Percentiles rank a stretch among this genome's conserved stretches.
Evolutionary conservation across 2,113 vertebrate genomes (phyloP).

Genomic region (Mormyrus lacerda): DNA sequence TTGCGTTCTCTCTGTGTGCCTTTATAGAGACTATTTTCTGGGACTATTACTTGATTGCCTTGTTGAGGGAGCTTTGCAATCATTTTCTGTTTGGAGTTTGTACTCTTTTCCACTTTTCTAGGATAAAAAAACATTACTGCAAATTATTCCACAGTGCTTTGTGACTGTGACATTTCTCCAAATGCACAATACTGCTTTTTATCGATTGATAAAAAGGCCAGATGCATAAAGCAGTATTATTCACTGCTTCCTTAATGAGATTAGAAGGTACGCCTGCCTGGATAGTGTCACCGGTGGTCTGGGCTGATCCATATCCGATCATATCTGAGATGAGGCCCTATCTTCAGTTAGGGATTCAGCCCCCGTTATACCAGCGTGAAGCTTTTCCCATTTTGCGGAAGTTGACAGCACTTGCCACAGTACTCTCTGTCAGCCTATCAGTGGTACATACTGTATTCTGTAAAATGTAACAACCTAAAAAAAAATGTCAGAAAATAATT

Average conservation of each 20-base stretch:
- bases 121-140: background rate
- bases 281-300: background rate
- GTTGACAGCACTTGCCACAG: background rate
- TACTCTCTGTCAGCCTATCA: background rate
- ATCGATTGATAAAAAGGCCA: background rate
- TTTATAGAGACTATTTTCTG: background rate
- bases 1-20: background rate
- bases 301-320: background rate
- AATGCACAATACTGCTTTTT: background rate
- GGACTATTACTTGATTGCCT: background rate
- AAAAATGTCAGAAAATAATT: background rate
- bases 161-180: background rate
- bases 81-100: background rate
- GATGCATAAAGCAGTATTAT: background rate
- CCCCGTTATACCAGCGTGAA: background rate
- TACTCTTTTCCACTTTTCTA: background rate
- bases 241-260: background rate
- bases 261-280: background rate
- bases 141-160: background rate
- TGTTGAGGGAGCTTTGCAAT: background rate
- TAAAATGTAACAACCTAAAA: background rate
- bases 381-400: background rate
- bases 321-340: background rate
- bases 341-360: background rate
- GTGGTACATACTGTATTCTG: background rate